Evolutionary conservation across 2,888 invertebrate species (phyloP).

Genomic region (Calliopum simillimum): DNA sequence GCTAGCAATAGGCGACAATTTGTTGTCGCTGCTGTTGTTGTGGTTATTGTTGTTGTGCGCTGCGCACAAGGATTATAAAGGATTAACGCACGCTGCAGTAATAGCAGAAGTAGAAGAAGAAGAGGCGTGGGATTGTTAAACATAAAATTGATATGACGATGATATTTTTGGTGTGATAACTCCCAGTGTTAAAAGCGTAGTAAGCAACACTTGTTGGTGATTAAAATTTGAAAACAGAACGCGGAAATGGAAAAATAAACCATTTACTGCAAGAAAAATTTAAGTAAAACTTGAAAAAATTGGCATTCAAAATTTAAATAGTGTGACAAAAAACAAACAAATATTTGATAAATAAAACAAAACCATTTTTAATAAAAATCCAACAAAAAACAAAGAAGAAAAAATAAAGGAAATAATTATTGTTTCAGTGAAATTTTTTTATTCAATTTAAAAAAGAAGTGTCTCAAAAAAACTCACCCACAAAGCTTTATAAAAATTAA

Average conservation of each 20-base stretch:
- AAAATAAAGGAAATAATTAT: neutral
- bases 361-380: no score
- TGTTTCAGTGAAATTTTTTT: no score
- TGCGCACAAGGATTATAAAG: slow-evolving; percentile 20
- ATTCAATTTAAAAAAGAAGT: no score
- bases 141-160: neutral
- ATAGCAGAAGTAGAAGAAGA: no score
- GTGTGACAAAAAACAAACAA: no score
- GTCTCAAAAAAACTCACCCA: no score
- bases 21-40: slow-evolving; percentile 4
- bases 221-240: neutral
- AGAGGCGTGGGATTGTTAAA: slow-evolving; percentile 12
- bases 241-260: slow-evolving; percentile 16
- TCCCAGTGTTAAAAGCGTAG: neutral
- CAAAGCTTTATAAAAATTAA: no score
- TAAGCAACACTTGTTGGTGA: neutral
- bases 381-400: neutral
- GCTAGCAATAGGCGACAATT: neutral
- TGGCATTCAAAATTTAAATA: no score
- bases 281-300: no score
- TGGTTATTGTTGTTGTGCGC: neutral
- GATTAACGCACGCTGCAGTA: slow-evolving; percentile 8
- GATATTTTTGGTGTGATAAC: neutral
- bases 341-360: no score
- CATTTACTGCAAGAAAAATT: no score